Evolutionary conservation across 35 echinoderm and acorn worm species (phyloP).

Genomic region (Lytechinus pictus): DNA sequence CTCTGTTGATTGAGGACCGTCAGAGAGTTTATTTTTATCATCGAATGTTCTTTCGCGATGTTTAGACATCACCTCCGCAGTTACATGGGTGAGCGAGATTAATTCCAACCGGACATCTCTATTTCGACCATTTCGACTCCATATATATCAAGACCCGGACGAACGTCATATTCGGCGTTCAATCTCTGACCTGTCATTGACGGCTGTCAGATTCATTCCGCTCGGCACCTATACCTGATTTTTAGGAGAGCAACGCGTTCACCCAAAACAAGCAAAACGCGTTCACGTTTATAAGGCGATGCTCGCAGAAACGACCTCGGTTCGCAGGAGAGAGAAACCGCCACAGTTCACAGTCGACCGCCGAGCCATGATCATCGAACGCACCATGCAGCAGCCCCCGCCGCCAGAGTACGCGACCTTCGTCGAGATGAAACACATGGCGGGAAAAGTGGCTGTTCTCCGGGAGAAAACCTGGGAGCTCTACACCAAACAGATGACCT

Average conservation of each 20-base stretch:
- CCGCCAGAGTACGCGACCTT: constrained; percentile 36
- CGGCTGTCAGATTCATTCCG: background rate
- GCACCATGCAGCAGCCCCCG: background rate
- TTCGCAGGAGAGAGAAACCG: background rate
- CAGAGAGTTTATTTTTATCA: background rate
- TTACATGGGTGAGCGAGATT: background rate
- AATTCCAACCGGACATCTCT: constrained; percentile 9
- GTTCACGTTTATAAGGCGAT: background rate
- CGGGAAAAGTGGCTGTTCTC: constrained; percentile 46
- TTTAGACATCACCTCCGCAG: background rate
- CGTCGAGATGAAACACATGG: constrained; percentile 31
- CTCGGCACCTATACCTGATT: background rate
- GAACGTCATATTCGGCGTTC: background rate
- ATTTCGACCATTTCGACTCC: constrained; percentile 10
- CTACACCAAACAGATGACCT: constrained; percentile 43
- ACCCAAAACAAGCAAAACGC: background rate
- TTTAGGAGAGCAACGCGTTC: background rate
- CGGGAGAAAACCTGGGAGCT: constrained; percentile 44
- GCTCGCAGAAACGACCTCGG: background rate
- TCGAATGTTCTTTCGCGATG: background rate
- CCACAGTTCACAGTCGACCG: background rate
- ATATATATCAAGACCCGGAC: background rate
- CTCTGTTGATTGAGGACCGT: background rate
- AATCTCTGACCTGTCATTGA: constrained; percentile 18
- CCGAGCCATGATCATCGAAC: constrained; percentile 27